Conservation (phyloP, 2,888 invertebrate species). For the Spicauda simplicius region DNA sequence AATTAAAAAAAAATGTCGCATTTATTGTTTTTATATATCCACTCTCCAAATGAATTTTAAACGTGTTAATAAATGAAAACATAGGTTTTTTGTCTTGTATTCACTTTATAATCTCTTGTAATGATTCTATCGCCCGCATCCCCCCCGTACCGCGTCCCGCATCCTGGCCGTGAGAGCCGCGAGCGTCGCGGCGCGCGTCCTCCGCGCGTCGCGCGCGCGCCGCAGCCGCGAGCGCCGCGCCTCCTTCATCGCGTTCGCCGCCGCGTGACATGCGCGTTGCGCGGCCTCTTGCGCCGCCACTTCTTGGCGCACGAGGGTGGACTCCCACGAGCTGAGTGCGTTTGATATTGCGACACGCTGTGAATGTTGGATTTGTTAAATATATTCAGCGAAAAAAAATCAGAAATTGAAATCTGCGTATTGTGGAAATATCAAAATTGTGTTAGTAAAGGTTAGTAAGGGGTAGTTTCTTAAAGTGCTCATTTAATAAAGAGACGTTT, state of each 20-base stretch:
- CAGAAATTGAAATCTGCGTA: no score
- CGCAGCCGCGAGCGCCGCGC: constrained; percentile 52
- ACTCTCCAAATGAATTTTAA: no score
- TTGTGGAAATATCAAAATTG: no score
- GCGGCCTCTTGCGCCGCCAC: constrained; percentile 57
- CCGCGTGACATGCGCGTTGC: constrained; percentile 55
- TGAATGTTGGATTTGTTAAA: neutral
- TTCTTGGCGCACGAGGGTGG: constrained; percentile 58
- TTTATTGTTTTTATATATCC: no score
- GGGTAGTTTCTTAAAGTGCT: no score
- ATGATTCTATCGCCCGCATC: neutral
- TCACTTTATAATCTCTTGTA: no score
- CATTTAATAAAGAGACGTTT: no score
- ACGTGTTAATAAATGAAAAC: no score
- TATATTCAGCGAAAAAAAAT: no score
- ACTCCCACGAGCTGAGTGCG: constrained; percentile 68
- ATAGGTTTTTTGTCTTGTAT: no score
- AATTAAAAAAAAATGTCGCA: no score
- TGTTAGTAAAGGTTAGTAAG: no score
- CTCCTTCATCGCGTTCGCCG: constrained; percentile 51
- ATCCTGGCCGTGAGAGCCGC: constrained; percentile 63
- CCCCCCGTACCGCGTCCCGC: constrained; percentile 56
- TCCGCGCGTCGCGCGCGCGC: constrained; percentile 50
- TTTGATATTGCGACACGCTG: constrained; percentile 71
- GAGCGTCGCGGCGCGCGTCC: constrained; percentile 55